A percentile compares a stretch with the other conserved stretches of the same genome.
phyloP scores from a whole-genome alignment of 1,140 invertebrate species.

The Ceratosolen fusciceps region DNA sequence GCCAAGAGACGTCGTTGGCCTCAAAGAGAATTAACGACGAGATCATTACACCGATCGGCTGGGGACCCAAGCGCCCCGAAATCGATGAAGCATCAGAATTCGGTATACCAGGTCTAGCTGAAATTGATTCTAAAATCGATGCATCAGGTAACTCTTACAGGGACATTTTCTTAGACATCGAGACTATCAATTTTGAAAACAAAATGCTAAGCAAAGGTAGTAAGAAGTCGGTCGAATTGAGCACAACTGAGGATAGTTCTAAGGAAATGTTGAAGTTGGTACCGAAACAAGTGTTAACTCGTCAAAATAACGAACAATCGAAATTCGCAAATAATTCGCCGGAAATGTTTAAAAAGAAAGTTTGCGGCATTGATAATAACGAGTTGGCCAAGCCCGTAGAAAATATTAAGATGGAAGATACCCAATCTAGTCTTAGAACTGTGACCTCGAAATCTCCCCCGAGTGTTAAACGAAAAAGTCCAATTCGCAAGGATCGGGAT shows the following conservation, averaged over 20 bases:
- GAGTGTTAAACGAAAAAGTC: conserved; percentile 53
- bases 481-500: conserved; percentile 52
- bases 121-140: conserved; percentile 47
- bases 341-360: conserved; percentile 38
- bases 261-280: conserved; percentile 60
- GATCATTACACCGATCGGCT: not conserved
- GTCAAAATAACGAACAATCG: conserved; percentile 46
- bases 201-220: conserved; percentile 40
- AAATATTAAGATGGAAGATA: conserved; percentile 25
- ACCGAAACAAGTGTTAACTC: conserved; percentile 63
- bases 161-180: conserved; percentile 43
- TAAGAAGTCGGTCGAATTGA: conserved; percentile 15
- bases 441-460: conserved; percentile 45
- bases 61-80: conserved; percentile 15
- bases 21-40: conserved; percentile 34
- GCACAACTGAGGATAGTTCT: conserved; percentile 19
- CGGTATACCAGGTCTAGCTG: conserved; percentile 42
- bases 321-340: conserved; percentile 44
- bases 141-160: conserved; percentile 17
- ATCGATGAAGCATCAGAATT: conserved; percentile 46
- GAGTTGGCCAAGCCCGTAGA: conserved; percentile 33
- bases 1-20: not conserved
- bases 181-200: conserved; percentile 41
- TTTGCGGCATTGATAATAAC: not conserved
- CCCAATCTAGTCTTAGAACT: conserved; percentile 43